These are phyloP conservation scores for Troides aeacus DNA, from an alignment of 2,888 invertebrate species.

Conservation along the genomic window DNA sequence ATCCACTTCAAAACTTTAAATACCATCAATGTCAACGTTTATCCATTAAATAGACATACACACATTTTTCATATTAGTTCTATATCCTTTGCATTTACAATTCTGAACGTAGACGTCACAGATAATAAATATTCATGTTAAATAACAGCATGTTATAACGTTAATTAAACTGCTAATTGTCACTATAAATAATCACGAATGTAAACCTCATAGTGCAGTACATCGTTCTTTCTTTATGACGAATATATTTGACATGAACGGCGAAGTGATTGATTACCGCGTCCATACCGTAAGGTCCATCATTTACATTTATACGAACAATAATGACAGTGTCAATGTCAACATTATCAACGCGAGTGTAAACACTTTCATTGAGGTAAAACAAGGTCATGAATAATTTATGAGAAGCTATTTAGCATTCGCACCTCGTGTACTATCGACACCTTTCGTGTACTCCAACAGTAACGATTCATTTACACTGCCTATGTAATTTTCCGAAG, in stretches of 20 bases:
- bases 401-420: conserved; percentile 21
- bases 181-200: not conserved
- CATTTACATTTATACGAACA: not conserved
- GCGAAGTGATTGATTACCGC: not conserved
- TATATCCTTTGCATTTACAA: too few species aligned
- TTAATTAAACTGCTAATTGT: too few species aligned
- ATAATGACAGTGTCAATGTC: conserved; percentile 14
- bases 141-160: too few species aligned
- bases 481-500: not conserved
- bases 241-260: not conserved
- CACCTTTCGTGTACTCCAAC: conserved; percentile 1
- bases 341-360: conserved; percentile 5
- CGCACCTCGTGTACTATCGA: conserved; percentile 11
- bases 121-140: too few species aligned
- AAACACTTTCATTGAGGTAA: conserved; percentile 25
- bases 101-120: too few species aligned
- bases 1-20: too few species aligned
- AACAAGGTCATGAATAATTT: conserved; percentile 24
- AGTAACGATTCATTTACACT: not conserved
- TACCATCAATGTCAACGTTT: too few species aligned
- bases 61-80: too few species aligned
- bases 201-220: not conserved
- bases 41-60: too few species aligned
- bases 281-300: not conserved
- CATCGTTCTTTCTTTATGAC: not conserved